Conservation (phyloP, 2,888 invertebrate genomes). For the Atrina japonica region DNA sequence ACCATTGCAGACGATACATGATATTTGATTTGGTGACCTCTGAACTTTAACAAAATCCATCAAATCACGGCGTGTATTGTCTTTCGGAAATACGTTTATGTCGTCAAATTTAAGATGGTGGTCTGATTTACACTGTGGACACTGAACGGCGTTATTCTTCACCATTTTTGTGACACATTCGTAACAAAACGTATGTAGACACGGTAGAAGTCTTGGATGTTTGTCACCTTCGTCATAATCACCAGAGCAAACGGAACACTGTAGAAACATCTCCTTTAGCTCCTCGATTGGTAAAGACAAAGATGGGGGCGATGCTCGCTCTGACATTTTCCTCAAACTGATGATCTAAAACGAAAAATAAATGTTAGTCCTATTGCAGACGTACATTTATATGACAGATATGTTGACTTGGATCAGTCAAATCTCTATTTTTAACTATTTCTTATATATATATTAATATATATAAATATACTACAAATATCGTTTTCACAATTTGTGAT, state of each 20-base stretch:
- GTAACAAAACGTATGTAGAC: constrained; percentile 39
- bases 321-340: too few relatives aligned
- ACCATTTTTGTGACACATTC: constrained; percentile 28
- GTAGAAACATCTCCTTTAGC: constrained; percentile 33
- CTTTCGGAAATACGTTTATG: not conserved
- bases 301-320: constrained; percentile 4
- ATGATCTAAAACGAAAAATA: too few relatives aligned
- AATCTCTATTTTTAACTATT: too few relatives aligned
- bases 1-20: not conserved
- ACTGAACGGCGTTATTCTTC: constrained; percentile 3
- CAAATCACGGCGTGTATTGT: constrained; percentile 4
- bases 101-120: constrained; percentile 9
- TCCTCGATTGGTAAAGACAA: constrained; percentile 25
- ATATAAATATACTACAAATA: too few relatives aligned
- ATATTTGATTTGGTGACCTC: not conserved
- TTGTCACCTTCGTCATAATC: constrained; percentile 21
- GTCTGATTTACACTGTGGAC: constrained; percentile 26
- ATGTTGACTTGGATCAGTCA: too few relatives aligned
- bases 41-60: constrained; percentile 8
- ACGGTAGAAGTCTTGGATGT: constrained; percentile 37
- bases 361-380: too few relatives aligned
- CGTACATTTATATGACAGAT: too few relatives aligned
- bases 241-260: constrained; percentile 28
- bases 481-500: too few relatives aligned
- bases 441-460: too few relatives aligned